Evolutionary conservation across 2,797 vertebrate species (phyloP).

Genomic region (Manis pentadactyla): DNA sequence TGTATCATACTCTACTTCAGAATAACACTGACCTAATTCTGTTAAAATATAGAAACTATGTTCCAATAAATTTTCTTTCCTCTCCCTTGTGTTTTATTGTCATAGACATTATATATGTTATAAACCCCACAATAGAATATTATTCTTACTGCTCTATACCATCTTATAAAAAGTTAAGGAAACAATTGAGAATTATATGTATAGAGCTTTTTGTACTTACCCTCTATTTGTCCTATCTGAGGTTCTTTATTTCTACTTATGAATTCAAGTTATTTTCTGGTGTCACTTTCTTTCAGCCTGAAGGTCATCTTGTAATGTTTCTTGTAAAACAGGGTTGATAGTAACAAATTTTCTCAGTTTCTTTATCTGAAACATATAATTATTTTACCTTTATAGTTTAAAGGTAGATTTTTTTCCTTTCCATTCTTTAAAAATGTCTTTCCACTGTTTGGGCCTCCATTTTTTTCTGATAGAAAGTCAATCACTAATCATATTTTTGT

Average conservation of each 20-base stretch:
- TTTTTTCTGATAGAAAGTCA: background rate
- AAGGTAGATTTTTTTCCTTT: background rate
- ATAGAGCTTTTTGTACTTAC: background rate
- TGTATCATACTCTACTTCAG: background rate
- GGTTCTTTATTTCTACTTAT: background rate
- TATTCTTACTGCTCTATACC: background rate
- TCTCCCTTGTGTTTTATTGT: background rate
- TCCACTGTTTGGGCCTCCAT: background rate
- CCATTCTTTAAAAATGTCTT: background rate
- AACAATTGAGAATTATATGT: background rate
- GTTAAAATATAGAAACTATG: background rate
- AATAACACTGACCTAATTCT: slow-evolving; percentile 26
- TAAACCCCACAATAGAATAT: background rate
- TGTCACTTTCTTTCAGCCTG: background rate
- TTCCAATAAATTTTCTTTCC: background rate
- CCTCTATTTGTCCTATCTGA: background rate
- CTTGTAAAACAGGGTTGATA: background rate
- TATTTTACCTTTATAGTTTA: background rate
- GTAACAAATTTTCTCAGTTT: background rate
- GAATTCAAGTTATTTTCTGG: background rate
- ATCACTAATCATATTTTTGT: background rate
- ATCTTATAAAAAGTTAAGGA: background rate
- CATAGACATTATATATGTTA: background rate
- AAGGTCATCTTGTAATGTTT: background rate
- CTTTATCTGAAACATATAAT: background rate